phyloP scores from a whole-genome alignment of 2,113 vertebrate species.

The Corynorhinus townsendii region DNA sequence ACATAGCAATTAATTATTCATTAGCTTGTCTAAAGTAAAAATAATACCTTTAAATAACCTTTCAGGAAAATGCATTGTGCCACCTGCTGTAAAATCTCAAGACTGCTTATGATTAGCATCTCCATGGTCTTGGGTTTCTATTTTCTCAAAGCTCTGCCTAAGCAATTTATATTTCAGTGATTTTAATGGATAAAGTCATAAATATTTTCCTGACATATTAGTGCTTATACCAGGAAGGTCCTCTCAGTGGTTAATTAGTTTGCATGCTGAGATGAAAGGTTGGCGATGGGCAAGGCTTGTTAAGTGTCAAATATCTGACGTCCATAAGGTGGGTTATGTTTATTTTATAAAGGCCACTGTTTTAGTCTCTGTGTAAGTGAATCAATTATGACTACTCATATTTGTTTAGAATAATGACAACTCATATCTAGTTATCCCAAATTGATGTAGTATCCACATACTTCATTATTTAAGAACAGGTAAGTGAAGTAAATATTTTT shows the following conservation, averaged over 20 bases:
- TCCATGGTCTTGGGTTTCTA: not conserved
- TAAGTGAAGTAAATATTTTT: slow-evolving; percentile 3
- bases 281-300: not conserved
- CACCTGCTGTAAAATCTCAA: not conserved
- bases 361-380: slow-evolving; percentile 2
- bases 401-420: not conserved
- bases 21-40: slow-evolving; percentile 15
- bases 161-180: slow-evolving; percentile 55
- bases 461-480: not conserved
- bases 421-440: not conserved
- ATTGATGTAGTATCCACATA: not conserved
- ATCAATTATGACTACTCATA: not conserved
- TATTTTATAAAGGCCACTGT: slow-evolving; percentile 46
- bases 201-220: slow-evolving; percentile 56
- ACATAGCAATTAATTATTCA: not conserved
- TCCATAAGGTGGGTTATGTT: not conserved
- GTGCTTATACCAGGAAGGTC: not conserved
- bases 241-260: slow-evolving; percentile 31
- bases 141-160: slow-evolving; percentile 47
- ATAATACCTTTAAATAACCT: slow-evolving; percentile 44
- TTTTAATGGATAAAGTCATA: slow-evolving; percentile 17
- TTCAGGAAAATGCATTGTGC: slow-evolving; percentile 6
- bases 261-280: slow-evolving; percentile 53
- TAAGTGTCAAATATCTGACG: not conserved
- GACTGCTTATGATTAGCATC: not conserved